These are phyloP conservation scores for Xerus rutilus DNA, from an alignment of 2,797 vertebrate genomes.

Conservation along the genomic window DNA sequence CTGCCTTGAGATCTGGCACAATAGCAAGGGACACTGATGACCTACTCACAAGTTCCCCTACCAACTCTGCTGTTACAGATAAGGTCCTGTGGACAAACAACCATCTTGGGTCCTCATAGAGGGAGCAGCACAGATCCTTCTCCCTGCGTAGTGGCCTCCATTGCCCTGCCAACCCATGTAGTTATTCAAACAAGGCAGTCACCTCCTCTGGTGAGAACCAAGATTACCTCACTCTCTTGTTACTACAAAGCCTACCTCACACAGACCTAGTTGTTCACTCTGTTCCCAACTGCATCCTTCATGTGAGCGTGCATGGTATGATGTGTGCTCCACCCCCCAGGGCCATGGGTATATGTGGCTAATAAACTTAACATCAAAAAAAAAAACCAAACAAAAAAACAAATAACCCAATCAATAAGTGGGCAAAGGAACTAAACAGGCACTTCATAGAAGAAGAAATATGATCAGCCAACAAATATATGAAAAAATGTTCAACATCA, in stretches of 20 bases:
- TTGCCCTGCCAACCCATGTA: neutral
- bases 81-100: neutral
- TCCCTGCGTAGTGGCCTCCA: too few species aligned
- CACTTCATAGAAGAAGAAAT: too few species aligned
- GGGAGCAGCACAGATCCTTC: neutral
- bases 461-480: too few species aligned
- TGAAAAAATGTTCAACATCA: too few species aligned
- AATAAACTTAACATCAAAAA: too few species aligned
- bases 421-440: too few species aligned
- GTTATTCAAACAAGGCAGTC: neutral
- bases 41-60: neutral
- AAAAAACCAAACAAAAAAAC: too few species aligned
- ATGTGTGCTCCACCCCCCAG: rapidly evolving
- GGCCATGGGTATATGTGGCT: neutral
- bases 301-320: neutral
- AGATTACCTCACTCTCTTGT: neutral
- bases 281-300: neutral
- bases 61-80: neutral
- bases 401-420: too few species aligned
- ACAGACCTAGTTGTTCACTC: neutral
- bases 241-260: neutral
- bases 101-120: too few species aligned
- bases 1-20: neutral
- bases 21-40: rapidly evolving
- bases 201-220: neutral